These are phyloP conservation scores for Pandemis heparana DNA, from an alignment of 2,888 invertebrate species.

Conservation along the genomic window DNA sequence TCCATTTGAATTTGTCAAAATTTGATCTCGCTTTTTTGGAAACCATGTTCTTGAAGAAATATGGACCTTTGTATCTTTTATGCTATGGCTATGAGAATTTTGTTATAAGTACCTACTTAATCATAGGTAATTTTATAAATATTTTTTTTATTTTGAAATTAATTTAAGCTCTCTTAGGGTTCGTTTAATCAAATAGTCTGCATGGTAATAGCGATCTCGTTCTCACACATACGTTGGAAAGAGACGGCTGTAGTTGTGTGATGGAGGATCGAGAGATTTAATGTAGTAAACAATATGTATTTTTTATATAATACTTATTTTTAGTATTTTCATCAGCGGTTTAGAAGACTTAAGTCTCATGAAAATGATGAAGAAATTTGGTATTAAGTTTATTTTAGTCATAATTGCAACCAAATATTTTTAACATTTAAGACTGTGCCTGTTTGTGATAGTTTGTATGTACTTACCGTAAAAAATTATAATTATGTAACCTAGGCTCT, in stretches of 20 bases:
- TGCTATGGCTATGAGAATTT: background rate
- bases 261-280: background rate
- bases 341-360: too few species aligned
- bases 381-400: background rate
- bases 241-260: background rate
- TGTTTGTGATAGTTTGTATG: conserved; percentile 24
- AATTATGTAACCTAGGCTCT: too few species aligned
- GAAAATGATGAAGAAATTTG: background rate
- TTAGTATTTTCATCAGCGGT: too few species aligned
- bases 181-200: background rate
- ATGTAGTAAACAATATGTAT: too few species aligned
- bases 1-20: background rate
- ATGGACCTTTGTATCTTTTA: background rate
- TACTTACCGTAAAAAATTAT: background rate
- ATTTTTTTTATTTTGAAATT: background rate
- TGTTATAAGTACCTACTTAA: background rate
- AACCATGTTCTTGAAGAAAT: too few species aligned
- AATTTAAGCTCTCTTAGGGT: background rate
- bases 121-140: background rate
- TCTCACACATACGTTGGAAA: background rate
- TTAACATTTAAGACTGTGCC: conserved; percentile 27
- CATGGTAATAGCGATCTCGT: background rate
- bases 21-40: conserved; percentile 19
- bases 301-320: background rate
- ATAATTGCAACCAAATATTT: conserved; percentile 35